phyloP scores from a whole-genome alignment of 2,797 vertebrate species.

The Clarias laeviceps region DNA sequence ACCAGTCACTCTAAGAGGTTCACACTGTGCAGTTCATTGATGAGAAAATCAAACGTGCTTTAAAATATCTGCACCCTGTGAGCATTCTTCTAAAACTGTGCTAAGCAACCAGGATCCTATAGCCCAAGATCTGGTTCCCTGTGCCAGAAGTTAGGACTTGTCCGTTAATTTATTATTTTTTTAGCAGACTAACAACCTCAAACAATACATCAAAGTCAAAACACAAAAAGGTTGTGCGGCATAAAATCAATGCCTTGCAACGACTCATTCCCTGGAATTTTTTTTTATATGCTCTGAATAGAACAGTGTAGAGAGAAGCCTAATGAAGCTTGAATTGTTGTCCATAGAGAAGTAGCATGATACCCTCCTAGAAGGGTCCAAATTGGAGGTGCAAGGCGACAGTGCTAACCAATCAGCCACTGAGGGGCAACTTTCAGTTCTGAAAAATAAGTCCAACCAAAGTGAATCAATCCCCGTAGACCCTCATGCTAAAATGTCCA shows the following conservation, averaged over 20 bases:
- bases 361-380: neutral
- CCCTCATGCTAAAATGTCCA: too few species aligned
- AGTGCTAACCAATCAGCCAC: too few species aligned
- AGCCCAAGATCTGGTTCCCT: neutral
- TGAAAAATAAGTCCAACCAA: too few species aligned
- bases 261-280: neutral
- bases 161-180: neutral
- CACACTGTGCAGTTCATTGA: neutral
- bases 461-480: too few species aligned
- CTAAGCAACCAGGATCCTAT: neutral
- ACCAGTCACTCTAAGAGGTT: neutral
- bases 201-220: slow-evolving; percentile 4
- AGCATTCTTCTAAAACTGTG: neutral
- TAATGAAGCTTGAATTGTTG: neutral
- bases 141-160: neutral
- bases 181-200: slow-evolving; percentile 1
- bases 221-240: neutral
- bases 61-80: neutral
- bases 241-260: neutral
- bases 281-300: neutral
- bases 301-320: neutral
- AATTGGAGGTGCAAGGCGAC: too few species aligned
- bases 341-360: neutral
- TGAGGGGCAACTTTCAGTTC: too few species aligned
- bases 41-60: neutral